phyloP scores from a whole-genome alignment of 1,140 invertebrate species.

The Drosophila trapezifrons region DNA sequence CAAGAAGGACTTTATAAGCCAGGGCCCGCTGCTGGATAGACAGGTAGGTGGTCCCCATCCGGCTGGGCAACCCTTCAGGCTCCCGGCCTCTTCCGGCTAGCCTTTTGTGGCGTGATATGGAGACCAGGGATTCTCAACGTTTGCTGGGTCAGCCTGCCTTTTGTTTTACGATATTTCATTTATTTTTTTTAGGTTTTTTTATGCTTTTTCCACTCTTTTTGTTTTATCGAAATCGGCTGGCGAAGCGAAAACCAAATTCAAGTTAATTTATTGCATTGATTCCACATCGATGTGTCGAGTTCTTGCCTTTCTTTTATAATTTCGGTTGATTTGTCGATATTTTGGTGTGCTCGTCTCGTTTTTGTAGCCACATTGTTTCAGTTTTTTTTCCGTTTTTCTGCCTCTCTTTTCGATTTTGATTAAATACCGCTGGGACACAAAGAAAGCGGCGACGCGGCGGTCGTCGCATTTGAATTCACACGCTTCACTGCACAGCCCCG shows the following conservation, averaged over 20 bases:
- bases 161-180: slow-evolving; percentile 51
- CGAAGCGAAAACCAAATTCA: slow-evolving; percentile 63
- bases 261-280: slow-evolving; percentile 81
- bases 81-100: slow-evolving; percentile 35
- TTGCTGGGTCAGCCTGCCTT: slow-evolving; percentile 5
- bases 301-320: slow-evolving; percentile 78
- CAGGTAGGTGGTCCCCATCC: slow-evolving; percentile 60
- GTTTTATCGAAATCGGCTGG: slow-evolving; percentile 64
- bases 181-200: slow-evolving; percentile 44
- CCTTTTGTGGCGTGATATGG: slow-evolving; percentile 45
- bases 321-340: slow-evolving; percentile 77
- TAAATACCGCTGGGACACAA: slow-evolving; percentile 61
- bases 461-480: slow-evolving; percentile 76
- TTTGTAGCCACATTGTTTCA: slow-evolving; percentile 38
- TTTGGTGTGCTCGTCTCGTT: slow-evolving; percentile 71
- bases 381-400: slow-evolving; percentile 23
- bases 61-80: too few species aligned
- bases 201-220: slow-evolving; percentile 20
- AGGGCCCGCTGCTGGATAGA: slow-evolving; percentile 65
- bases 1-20: slow-evolving; percentile 74
- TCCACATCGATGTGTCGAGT: slow-evolving; percentile 77
- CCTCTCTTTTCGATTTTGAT: slow-evolving; percentile 42
- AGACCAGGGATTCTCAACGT: slow-evolving; percentile 14
- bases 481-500: slow-evolving; percentile 60
- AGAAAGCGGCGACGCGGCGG: slow-evolving; percentile 61